Conservation (phyloP, 2,888 invertebrate species). For the Conops quadrifasciatus region DNA sequence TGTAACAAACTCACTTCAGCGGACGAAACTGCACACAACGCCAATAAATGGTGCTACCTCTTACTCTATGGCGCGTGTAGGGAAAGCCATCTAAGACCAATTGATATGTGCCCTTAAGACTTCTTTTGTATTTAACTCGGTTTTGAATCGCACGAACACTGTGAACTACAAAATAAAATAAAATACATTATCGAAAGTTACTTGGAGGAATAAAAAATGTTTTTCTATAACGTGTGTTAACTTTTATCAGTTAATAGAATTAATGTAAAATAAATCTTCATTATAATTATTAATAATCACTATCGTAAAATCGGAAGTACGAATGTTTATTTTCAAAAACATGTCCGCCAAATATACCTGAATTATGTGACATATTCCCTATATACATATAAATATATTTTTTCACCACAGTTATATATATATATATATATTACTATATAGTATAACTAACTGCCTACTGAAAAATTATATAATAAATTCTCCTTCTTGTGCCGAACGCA, state of each 20-base stretch:
- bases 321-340: no score
- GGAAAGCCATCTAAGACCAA: conserved; percentile 57
- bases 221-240: no score
- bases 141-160: conserved; percentile 43
- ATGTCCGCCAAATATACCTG: no score
- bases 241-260: no score
- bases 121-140: conserved; percentile 54
- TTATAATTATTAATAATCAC: no score
- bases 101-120: conserved; percentile 57
- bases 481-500: conserved; percentile 42
- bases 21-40: conserved; percentile 59
- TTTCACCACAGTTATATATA: no score
- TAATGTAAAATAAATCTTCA: no score
- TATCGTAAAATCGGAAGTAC: no score
- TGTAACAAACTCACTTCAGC: conserved; percentile 49
- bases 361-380: no score
- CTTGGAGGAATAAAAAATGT: no score
- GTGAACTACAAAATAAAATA: conserved; percentile 14
- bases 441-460: neutral
- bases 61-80: conserved; percentile 55
- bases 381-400: no score
- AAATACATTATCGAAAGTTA: neutral
- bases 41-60: conserved; percentile 59
- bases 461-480: conserved; percentile 48
- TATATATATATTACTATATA: neutral